Percentiles rank a stretch among this genome's conserved stretches.
These are phyloP conservation scores for Anoplophora glabripennis DNA, from an alignment of 1,140 invertebrate genomes.

Conservation along the genomic window DNA sequence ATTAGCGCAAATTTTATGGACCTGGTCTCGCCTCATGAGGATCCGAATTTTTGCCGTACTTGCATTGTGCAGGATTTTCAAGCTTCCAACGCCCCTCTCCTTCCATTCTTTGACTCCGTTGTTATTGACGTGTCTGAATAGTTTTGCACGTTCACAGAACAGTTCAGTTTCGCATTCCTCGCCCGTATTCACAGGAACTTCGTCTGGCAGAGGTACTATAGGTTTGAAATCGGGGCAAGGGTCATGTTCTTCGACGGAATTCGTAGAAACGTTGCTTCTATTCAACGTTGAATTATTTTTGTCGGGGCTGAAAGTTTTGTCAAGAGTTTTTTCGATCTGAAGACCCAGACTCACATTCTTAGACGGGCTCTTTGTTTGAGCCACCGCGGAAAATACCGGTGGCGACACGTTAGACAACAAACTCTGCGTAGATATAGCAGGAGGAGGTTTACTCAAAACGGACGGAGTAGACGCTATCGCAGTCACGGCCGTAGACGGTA, in stretches of 20 bases:
- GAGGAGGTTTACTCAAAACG: conserved; percentile 38
- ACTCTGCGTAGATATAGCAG: conserved; percentile 40
- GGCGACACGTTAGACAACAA: conserved; percentile 52
- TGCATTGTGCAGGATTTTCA: conserved; percentile 78
- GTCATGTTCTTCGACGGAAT: conserved; percentile 67
- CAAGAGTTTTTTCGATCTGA: conserved; percentile 42
- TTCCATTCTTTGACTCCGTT: conserved; percentile 79
- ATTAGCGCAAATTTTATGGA: conserved; percentile 88
- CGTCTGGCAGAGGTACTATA: conserved; percentile 79
- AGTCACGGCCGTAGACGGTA: conserved; percentile 54
- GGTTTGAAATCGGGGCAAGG: conserved; percentile 84
- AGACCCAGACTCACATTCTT: conserved; percentile 36
- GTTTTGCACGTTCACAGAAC: conserved; percentile 62
- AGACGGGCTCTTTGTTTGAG: conserved; percentile 26
- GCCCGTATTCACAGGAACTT: conserved; percentile 77
- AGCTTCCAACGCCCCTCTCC: conserved; percentile 80
- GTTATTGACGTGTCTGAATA: conserved; percentile 40
- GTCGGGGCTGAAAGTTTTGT: conserved; percentile 38
- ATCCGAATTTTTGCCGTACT: conserved; percentile 64
- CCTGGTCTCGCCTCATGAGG: conserved; percentile 86
- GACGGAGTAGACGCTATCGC: conserved; percentile 52
- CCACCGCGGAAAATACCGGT: conserved; percentile 50
- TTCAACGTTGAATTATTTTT: conserved; percentile 53
- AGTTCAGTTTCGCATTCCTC: conserved; percentile 78
- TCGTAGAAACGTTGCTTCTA: conserved; percentile 52